These are phyloP conservation scores for Onychostoma macrolepis DNA, from an alignment of 2,113 vertebrate genomes.

Conservation along the genomic window DNA sequence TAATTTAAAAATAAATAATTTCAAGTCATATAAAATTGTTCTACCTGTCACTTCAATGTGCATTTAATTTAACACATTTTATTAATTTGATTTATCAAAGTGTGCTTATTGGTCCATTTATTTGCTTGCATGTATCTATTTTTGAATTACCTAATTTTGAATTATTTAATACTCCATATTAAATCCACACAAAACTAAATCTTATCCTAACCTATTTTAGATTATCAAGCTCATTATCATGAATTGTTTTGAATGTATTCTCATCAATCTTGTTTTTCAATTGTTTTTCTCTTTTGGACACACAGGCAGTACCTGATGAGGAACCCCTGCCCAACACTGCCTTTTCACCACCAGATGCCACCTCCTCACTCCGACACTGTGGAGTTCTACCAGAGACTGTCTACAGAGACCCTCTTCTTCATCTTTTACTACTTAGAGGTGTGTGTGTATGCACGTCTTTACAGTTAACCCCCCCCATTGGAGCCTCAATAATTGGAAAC, in stretches of 20 bases:
- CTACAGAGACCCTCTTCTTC: conserved; percentile 82
- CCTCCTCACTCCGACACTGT: conserved; percentile 80
- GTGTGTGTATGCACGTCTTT: neutral
- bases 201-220: neutral
- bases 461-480: conserved; percentile 24
- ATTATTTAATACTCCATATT: neutral
- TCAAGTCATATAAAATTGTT: neutral
- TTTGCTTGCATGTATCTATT: neutral
- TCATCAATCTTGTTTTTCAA: neutral
- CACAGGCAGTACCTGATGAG: conserved; percentile 80
- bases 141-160: neutral
- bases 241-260: neutral
- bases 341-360: conserved; percentile 83
- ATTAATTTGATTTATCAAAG: too few relatives aligned
- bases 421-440: conserved; percentile 85
- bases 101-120: too few relatives aligned
- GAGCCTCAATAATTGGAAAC: neutral
- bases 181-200: neutral
- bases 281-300: neutral
- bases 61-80: too few relatives aligned
- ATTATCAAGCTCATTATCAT: neutral
- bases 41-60: neutral
- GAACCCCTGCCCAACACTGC: conserved; percentile 81
- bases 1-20: too few relatives aligned
- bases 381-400: conserved; percentile 84